Percentiles rank a stretch among this genome's conserved stretches.
Evolutionary conservation across 2,113 vertebrate species (phyloP).

Genomic region (Grantiella picta): DNA sequence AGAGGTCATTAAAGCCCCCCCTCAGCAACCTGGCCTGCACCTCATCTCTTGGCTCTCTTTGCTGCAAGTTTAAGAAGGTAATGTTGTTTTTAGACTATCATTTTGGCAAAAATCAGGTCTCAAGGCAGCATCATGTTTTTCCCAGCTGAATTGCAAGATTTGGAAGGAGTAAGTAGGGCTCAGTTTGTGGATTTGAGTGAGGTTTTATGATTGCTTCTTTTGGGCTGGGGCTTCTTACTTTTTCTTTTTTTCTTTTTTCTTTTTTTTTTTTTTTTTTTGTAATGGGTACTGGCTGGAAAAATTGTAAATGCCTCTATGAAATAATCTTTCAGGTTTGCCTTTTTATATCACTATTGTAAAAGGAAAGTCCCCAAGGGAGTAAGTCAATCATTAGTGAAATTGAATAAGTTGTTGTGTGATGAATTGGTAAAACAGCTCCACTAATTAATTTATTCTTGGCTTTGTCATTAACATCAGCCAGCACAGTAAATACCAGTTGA

Average conservation of each 20-base stretch:
- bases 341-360: not conserved
- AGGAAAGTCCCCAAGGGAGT: not conserved
- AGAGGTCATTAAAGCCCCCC: not conserved
- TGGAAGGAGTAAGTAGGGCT: not conserved
- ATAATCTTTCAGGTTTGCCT: not conserved
- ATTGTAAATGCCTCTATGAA: not conserved
- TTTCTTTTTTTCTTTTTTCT: not conserved
- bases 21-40: not conserved
- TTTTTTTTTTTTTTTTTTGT: not conserved
- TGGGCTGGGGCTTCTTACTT: not conserved
- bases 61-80: not conserved
- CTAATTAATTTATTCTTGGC: not conserved
- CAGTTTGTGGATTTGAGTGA: not conserved
- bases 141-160: not conserved
- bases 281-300: not conserved
- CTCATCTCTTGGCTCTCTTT: not conserved
- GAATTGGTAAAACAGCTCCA: not conserved
- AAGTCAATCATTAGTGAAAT: constrained; percentile 13
- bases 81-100: not conserved
- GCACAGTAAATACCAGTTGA: not conserved
- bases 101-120: not conserved
- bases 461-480: not conserved
- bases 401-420: not conserved
- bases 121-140: not conserved
- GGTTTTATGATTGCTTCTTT: fast-evolving